These are phyloP conservation scores for Diaphora mendica DNA, from an alignment of 2,888 invertebrate species.

Conservation along the genomic window DNA sequence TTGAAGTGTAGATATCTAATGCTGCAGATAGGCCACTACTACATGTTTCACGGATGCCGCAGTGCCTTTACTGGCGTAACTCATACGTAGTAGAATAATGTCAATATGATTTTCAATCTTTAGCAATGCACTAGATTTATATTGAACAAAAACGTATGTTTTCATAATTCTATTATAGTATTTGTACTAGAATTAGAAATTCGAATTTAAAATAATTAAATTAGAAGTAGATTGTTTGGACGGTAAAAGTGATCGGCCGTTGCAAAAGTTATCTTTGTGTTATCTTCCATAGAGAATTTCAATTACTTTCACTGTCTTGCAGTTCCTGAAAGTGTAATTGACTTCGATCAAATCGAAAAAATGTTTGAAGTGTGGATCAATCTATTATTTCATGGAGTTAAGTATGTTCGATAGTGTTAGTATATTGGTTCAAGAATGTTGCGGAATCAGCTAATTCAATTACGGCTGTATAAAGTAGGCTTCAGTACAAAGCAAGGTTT, in stretches of 20 bases:
- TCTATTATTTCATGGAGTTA: conserved; percentile 55
- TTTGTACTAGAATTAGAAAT: conserved; percentile 58
- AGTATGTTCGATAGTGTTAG: conserved; percentile 60
- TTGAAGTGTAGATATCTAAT: neutral
- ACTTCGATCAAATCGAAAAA: conserved; percentile 48
- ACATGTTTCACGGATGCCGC: neutral
- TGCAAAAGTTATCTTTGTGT: conserved; percentile 67
- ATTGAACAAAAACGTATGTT: conserved; percentile 42
- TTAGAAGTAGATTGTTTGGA: conserved; percentile 69
- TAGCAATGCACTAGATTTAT: conserved; percentile 2
- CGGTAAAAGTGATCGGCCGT: conserved; percentile 70
- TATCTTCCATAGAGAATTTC: conserved; percentile 69
- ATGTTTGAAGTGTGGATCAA: conserved; percentile 38
- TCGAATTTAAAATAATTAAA: conserved; percentile 66
- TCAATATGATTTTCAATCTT: neutral
- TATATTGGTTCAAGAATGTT: conserved; percentile 48
- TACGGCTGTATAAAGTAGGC: conserved; percentile 67
- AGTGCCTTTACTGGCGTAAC: neutral
- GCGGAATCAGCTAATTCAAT: conserved; percentile 78
- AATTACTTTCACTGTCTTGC: conserved; percentile 73
- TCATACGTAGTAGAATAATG: neutral
- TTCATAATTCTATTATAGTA: conserved; percentile 45
- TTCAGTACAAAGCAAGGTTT: conserved; percentile 48
- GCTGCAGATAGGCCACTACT: neutral
- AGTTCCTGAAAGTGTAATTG: conserved; percentile 59